phyloP scores from a whole-genome alignment of 2,797 vertebrate genomes.

The Acrossocheilus wenchowensis region DNA sequence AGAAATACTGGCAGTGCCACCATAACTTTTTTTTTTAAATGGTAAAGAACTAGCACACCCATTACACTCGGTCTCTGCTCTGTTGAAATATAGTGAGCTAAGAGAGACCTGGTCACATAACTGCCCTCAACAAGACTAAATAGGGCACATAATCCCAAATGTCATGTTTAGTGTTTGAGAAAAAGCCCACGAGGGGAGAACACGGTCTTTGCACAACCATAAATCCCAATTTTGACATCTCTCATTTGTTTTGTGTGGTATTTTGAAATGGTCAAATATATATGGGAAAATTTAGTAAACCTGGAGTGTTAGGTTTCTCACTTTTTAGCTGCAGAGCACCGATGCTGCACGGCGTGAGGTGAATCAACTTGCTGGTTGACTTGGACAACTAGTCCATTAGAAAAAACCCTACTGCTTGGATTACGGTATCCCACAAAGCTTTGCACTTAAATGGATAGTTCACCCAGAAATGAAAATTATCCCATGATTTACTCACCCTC shows the following conservation, averaged over 20 bases:
- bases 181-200: conserved; percentile 19
- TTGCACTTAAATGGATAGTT: background rate
- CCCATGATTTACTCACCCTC: background rate
- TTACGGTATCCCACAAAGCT: background rate
- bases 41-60: background rate
- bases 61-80: background rate
- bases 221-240: background rate
- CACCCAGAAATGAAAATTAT: background rate
- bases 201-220: conserved; percentile 7
- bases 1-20: background rate
- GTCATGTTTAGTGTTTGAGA: conserved; percentile 17
- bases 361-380: background rate
- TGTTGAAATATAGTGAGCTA: conserved; percentile 14
- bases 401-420: background rate
- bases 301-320: background rate
- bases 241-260: conserved; percentile 16
- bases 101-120: conserved; percentile 15
- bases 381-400: background rate
- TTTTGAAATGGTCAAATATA: conserved; percentile 7
- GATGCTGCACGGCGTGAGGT: background rate
- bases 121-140: conserved; percentile 19
- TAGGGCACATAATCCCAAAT: background rate
- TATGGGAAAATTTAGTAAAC: background rate
- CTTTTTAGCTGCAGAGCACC: background rate
- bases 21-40: background rate